phyloP scores from a whole-genome alignment of 2,113 vertebrate genomes.

The Perca schrenkii region DNA sequence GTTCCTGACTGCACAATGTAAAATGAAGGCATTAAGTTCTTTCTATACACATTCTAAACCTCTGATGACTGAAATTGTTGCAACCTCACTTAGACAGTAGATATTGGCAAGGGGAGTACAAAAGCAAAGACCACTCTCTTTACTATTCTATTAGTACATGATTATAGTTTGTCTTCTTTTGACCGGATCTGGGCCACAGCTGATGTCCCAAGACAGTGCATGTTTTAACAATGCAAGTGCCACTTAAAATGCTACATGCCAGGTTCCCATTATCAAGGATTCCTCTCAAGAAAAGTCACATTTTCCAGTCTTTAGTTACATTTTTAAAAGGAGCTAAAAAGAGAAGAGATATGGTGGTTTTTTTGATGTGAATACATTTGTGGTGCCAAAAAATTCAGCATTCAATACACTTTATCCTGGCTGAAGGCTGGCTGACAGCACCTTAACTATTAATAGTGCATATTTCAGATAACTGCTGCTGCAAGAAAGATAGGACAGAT shows the following conservation, averaged over 20 bases:
- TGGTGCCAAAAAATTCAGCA: slow-evolving; percentile 16
- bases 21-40: neutral
- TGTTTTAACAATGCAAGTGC: slow-evolving; percentile 24
- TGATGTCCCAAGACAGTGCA: neutral
- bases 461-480: slow-evolving; percentile 24
- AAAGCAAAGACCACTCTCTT: slow-evolving; percentile 1
- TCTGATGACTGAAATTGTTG: neutral
- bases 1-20: neutral
- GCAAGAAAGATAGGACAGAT: neutral
- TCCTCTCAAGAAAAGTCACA: neutral
- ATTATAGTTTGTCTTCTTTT: slow-evolving; percentile 18
- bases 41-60: neutral
- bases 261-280: slow-evolving; percentile 17
- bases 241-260: neutral
- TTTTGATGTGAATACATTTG: slow-evolving; percentile 16
- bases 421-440: slow-evolving; percentile 15
- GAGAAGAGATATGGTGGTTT: neutral
- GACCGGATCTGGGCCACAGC: neutral
- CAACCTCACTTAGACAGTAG: neutral
- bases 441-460: slow-evolving; percentile 31
- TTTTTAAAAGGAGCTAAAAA: slow-evolving; percentile 26
- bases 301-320: neutral
- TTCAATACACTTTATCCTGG: slow-evolving; percentile 31
- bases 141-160: slow-evolving; percentile 5
- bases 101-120: neutral